A percentile compares a stretch with the other conserved stretches of the same genome.
phyloP scores from a whole-genome alignment of 2,888 invertebrate species.

The Eulithis prunata region DNA sequence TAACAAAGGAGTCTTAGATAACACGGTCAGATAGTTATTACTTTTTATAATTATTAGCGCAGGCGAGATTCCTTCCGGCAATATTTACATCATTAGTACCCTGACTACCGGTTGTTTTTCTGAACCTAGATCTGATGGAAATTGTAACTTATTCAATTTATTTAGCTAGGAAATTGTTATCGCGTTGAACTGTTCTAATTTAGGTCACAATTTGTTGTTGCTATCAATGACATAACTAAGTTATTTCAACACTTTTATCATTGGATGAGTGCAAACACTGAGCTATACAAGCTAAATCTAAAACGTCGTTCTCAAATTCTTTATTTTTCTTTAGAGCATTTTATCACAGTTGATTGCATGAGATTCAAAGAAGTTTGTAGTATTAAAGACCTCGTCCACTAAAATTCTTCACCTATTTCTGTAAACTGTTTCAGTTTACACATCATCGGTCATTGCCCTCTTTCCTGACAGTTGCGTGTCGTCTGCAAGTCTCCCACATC shows the following conservation, averaged over 20 bases:
- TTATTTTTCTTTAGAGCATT: background rate
- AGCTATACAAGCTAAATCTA: background rate
- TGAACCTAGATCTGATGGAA: background rate
- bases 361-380: background rate
- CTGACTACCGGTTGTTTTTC: too few species aligned
- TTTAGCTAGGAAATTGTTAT: slow-evolving; percentile 13
- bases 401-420: slow-evolving; percentile 41
- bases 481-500: slow-evolving; percentile 41
- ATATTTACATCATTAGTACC: background rate
- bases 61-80: slow-evolving; percentile 7
- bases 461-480: slow-evolving; percentile 32
- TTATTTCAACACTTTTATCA: slow-evolving; percentile 21
- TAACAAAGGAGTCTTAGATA: slow-evolving; percentile 36
- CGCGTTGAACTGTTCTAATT: slow-evolving; percentile 12
- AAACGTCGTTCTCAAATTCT: background rate
- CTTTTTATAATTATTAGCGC: slow-evolving; percentile 26
- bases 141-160: background rate
- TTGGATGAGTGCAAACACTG: slow-evolving; percentile 15
- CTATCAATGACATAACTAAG: slow-evolving; percentile 18
- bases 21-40: slow-evolving; percentile 25
- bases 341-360: background rate
- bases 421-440: slow-evolving; percentile 51
- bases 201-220: slow-evolving; percentile 21
- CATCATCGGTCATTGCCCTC: slow-evolving; percentile 50
- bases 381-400: slow-evolving; percentile 14